Evolutionary conservation across 2,113 vertebrate species (phyloP), one percentile per base, ranked within the genome.

Genomic region (Zosterops pallidus): DNA sequence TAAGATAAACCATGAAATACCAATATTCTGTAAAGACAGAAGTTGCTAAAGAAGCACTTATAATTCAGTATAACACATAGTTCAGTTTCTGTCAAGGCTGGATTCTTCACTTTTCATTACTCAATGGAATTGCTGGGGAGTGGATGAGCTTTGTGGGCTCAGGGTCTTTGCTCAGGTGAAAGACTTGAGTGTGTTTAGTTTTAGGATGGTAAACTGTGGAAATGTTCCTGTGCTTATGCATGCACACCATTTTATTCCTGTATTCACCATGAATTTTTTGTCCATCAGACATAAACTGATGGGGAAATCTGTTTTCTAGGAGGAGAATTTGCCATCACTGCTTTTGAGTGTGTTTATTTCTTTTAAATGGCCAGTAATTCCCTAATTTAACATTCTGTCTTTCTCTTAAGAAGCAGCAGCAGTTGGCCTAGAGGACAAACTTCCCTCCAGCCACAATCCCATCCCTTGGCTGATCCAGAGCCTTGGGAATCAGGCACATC

Each of bases 401-500:
- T 70, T 81, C 62, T 71, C 52, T 70, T 50, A 55, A 7, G 7
- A 19, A 53, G 64, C 56, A 70, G 68, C 4, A 74, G 80, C 44
- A 11, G 20, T 10, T 56, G 85, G 35, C 57, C 59, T 69, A 39
- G 71, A 62, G 74, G 55, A 69, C 35, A 55, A 57, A 29, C 12
- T 42, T 33, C 75, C 62, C 47, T 55, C 63, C 59, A 86, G 63
- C 68, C 46, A 4, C 70, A 47, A 3, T 29, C 52, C 28, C 44
- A 35, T 11, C 6, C 37, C 0, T 0, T 7, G 41, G 59, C 57
- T 80, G 62, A 19, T 12, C 11, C 39, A 59, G 35, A 11, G n/a
- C 46, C 50, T 35, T 67, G 64, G 79, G 39, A 68, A 52, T 35
- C 31, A 63, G 79, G 19, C 35, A 15, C 33, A 0, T 7, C 41